phyloP scores from a whole-genome alignment of 2,113 vertebrate genomes.

The Turnix velox region DNA sequence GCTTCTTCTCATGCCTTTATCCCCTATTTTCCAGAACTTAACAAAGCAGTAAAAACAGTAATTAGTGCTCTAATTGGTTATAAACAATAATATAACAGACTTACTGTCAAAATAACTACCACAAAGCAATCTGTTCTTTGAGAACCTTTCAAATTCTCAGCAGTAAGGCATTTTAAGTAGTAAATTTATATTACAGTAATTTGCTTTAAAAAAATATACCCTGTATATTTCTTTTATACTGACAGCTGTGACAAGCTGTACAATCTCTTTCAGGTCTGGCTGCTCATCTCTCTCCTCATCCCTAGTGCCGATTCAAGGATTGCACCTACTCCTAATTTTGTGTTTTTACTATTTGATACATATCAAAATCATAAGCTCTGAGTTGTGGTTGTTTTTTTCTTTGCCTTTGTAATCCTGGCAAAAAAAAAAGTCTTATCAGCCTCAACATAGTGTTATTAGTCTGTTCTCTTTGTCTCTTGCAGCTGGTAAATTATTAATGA shows the following conservation, averaged over 20 bases:
- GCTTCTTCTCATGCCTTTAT: neutral
- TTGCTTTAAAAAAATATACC: neutral
- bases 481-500: conserved; percentile 68
- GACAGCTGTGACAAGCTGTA: conserved; percentile 27
- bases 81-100: conserved; percentile 59
- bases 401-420: neutral
- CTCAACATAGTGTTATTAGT: neutral
- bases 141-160: conserved; percentile 13
- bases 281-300: neutral
- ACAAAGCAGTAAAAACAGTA: conserved; percentile 13
- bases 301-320: neutral
- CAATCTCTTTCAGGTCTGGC: neutral
- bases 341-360: neutral
- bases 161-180: neutral
- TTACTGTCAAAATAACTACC: conserved; percentile 69
- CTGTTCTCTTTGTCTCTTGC: conserved; percentile 62
- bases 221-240: conserved; percentile 26
- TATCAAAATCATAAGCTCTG: neutral
- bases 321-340: neutral
- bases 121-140: conserved; percentile 49
- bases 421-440: neutral
- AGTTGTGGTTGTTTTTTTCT: neutral
- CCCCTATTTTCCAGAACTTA: neutral
- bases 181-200: conserved; percentile 37
- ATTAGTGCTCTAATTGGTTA: conserved; percentile 32